Conservation (phyloP, 1,140 invertebrate genomes). For the Himalopsyche phryganea region DNA sequence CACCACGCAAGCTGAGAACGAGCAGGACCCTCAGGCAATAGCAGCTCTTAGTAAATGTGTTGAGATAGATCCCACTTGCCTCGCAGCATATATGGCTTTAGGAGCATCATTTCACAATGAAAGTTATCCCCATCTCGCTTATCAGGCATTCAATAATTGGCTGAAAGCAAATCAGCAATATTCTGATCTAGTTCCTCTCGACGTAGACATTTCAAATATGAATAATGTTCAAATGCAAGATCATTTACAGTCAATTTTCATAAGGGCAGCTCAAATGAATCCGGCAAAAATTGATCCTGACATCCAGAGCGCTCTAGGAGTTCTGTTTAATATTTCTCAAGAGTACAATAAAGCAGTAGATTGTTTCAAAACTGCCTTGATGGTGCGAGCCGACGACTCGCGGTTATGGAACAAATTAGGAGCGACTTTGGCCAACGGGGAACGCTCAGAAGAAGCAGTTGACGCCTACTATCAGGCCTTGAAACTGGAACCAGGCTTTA, state of each 20-base stretch:
- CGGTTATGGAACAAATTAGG: constrained; percentile 96
- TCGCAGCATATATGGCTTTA: constrained; percentile 81
- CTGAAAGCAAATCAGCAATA: constrained; percentile 83
- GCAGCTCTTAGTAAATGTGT: constrained; percentile 84
- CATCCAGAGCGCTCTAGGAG: constrained; percentile 91
- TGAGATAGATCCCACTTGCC: constrained; percentile 75
- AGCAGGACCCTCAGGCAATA: constrained; percentile 83
- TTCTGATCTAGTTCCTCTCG: constrained; percentile 61
- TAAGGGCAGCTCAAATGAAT: constrained; percentile 80
- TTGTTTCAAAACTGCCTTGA: constrained; percentile 88
- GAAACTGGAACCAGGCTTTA: constrained; percentile 90
- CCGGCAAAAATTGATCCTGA: constrained; percentile 83
- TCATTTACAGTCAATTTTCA: constrained; percentile 74
- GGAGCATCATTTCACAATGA: constrained; percentile 97
- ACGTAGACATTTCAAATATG: constrained; percentile 45
- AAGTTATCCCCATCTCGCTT: constrained; percentile 72
- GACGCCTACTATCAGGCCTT: constrained; percentile 92
- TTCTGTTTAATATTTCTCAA: constrained; percentile 90
- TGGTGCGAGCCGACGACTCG: constrained; percentile 81
- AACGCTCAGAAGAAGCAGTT: constrained; percentile 91
- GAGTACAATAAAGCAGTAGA: constrained; percentile 96
- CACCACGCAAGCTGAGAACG: constrained; percentile 85
- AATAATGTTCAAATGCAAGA: constrained; percentile 44
- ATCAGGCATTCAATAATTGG: constrained; percentile 74
- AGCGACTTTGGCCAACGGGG: constrained; percentile 94